These are phyloP conservation scores for Austrolebias charrua DNA, from an alignment of 2,797 vertebrate species.

Conservation along the genomic window DNA sequence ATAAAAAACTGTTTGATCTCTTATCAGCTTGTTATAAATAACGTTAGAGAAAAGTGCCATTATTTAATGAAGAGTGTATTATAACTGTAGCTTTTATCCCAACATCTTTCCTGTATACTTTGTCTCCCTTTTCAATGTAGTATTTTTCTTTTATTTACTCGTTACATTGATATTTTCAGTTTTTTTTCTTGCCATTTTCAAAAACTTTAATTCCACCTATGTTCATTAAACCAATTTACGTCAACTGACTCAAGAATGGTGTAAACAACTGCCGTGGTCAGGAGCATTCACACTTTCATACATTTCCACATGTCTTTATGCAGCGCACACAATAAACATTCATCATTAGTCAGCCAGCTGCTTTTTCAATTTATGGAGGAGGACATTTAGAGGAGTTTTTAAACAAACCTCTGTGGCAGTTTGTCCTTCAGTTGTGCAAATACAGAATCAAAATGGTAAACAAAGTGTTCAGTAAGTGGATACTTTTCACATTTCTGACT, in stretches of 20 bases:
- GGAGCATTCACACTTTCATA: background rate
- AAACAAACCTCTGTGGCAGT: constrained; percentile 6
- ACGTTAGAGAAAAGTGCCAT: background rate
- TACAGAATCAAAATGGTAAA: constrained; percentile 2
- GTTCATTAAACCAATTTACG: background rate
- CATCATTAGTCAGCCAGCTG: constrained; percentile 1
- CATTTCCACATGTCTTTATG: constrained; percentile 8
- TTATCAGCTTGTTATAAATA: background rate
- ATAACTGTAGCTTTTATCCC: background rate
- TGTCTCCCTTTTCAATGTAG: too few species aligned
- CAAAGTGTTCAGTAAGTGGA: background rate
- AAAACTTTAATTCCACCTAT: background rate
- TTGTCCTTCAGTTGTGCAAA: constrained; percentile 24
- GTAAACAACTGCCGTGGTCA: background rate
- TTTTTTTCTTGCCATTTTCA: background rate
- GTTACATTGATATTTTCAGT: background rate
- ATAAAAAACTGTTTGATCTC: too few species aligned
- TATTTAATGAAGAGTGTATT: background rate
- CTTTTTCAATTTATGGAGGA: constrained; percentile 1
- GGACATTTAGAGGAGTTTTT: background rate
- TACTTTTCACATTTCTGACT: background rate
- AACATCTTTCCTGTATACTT: background rate
- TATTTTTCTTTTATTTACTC: background rate
- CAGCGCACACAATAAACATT: constrained; percentile 1
- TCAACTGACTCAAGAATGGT: background rate